Evolutionary conservation across 2,888 invertebrate genomes (phyloP).

Genomic region (Eupeodes latifasciatus): DNA sequence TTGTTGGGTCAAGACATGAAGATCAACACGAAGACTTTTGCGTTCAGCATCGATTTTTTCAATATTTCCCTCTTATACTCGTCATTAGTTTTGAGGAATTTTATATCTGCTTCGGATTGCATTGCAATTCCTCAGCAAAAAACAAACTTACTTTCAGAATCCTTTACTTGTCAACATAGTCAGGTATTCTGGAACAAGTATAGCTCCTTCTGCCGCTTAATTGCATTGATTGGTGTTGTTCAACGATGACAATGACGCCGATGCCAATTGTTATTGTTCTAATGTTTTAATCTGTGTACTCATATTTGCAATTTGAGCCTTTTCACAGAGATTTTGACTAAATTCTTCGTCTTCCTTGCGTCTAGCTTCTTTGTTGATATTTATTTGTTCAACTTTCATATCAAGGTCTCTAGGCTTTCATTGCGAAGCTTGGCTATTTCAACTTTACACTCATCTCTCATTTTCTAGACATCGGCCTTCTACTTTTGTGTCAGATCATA

Average conservation of each 20-base stretch:
- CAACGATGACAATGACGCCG: not conserved
- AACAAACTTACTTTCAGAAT: conserved; percentile 80
- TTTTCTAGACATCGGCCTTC: conserved; percentile 79
- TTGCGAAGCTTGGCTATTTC: conserved; percentile 79
- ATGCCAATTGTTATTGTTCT: conserved; percentile 78
- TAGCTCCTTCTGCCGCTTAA: not conserved
- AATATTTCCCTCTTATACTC: conserved; percentile 76
- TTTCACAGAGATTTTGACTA: too few species aligned
- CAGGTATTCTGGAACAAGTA: too few species aligned
- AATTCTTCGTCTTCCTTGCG: conserved; percentile 81
- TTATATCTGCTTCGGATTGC: conserved; percentile 79
- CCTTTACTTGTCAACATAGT: conserved; percentile 81
- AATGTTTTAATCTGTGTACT: too few species aligned
- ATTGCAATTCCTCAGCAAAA: conserved; percentile 80
- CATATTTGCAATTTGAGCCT: too few species aligned
- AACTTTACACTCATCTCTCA: conserved; percentile 78
- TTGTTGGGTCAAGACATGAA: conserved; percentile 80
- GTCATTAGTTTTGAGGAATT: conserved; percentile 78
- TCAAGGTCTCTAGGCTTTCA: conserved; percentile 80
- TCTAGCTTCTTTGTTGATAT: conserved; percentile 78
- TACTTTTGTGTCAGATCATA: conserved; percentile 79
- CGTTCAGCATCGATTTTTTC: too few species aligned
- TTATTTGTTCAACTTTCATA: conserved; percentile 78
- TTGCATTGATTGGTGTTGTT: conserved; percentile 22
- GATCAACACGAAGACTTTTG: conserved; percentile 79